Base-by-base conservation (phyloP, 1,140 invertebrate species). In the Caenorhabditis latens region DNA sequence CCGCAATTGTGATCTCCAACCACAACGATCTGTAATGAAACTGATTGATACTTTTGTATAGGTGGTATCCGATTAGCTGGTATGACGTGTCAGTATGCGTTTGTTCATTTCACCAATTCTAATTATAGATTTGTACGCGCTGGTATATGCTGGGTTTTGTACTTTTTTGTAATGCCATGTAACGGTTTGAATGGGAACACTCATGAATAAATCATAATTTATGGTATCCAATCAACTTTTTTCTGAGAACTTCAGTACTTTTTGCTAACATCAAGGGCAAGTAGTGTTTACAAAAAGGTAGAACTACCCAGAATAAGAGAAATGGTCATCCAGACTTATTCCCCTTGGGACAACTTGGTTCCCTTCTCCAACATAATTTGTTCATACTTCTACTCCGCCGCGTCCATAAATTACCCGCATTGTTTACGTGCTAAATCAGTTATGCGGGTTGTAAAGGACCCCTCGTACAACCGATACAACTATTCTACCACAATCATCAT, bases 1-100 rank as follows among this genome's bases (percentile, higher is more conserved):
- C 91, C 91, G 43, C 90, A 91, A 82, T 92, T 92, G 86, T 92
- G 91, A 86, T 92, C 91, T 48, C 91, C 91, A 55, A 92, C 91
- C 42, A 92, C 92, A 84, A 92, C 91, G 71, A 92, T 92, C 84
- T 89, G 82, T n/a, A 87, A 83, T n/a, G 21, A 8, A 85, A 61
- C 2, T 24, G 32, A 40, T 65, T 65, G 24, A 65, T 65, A 65
- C 61, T 65, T 65, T 65, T 65, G 21, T 42, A 65, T 24, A 40
- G 61, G 61, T 65, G 61, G 32, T 65, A 65, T 65, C 21, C 42
- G 40, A 71, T 71, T 71, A 63, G 61, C 24, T 58, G 57, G 57
- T 21, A 58, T 63, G 55, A 58, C 55, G 55, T 5, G 55, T 58
- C 55, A 1, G 55, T n/a, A 58, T 58, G 55, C 55, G 61, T 63